phyloP scores from a whole-genome alignment of 2,113 vertebrate genomes.

The Crotalus helleri region DNA sequence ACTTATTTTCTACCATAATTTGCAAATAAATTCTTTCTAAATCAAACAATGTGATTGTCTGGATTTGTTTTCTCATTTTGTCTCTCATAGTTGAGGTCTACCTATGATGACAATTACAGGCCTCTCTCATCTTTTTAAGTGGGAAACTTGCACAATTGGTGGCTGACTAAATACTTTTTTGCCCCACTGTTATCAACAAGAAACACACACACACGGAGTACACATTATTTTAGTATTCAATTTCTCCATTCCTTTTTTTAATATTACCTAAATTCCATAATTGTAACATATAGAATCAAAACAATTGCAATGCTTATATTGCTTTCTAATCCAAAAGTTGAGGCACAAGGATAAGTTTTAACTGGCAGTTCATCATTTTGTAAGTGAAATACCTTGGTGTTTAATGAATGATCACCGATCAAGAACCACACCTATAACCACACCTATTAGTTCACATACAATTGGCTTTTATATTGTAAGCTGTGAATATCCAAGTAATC shows the following conservation, averaged over 20 bases:
- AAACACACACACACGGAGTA: background rate
- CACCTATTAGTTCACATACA: background rate
- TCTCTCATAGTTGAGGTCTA: too few relatives aligned
- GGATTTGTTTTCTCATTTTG: too few relatives aligned
- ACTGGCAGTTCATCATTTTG: background rate
- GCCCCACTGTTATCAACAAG: background rate
- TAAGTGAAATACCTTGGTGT: background rate
- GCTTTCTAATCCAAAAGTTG: background rate
- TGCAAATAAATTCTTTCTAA: too few relatives aligned
- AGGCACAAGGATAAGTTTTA: background rate
- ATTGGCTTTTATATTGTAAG: background rate
- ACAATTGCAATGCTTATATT: background rate
- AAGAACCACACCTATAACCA: background rate
- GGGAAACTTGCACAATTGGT: too few relatives aligned
- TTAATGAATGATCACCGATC: background rate
- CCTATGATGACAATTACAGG: too few relatives aligned
- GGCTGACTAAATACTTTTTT: too few relatives aligned
- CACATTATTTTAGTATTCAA: conserved; percentile 28
- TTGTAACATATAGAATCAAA: conserved; percentile 16
- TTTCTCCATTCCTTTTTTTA: conserved; percentile 1
- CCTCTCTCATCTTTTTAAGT: too few relatives aligned
- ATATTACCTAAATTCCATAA: background rate
- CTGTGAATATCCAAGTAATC: background rate
- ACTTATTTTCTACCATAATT: too few relatives aligned
- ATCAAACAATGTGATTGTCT: too few relatives aligned